Base-by-base conservation (phyloP, 2,888 invertebrate species). In the Leptopilina myrica region DNA sequence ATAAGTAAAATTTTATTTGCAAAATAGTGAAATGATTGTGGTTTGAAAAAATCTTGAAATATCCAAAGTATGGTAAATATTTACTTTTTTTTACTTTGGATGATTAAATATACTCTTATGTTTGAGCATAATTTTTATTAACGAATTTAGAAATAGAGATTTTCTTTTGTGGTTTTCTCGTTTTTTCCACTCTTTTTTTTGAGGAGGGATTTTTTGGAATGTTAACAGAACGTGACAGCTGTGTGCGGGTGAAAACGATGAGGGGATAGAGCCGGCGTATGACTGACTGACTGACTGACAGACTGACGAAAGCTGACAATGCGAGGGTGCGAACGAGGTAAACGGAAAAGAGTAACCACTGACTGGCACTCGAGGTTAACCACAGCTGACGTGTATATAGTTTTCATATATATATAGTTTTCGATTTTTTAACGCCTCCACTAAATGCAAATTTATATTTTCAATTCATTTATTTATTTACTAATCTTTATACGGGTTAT, bases 261-360 rank as follows among this genome's bases (percentile, higher is more conserved):
- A 73, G 69, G 80, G 81, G 82, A 79, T 83, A 84, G 82, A 86
- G 49, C 12, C 9, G 82, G 85, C 84, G 84, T 85, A 85, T 88
- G 89, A 89, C 87, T 86, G 87, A 83, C 84, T 79, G 84, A 85
- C 81, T 79, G 84, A 85, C 81, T 49, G 49, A 49, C 49, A 80
- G 84, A 82, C 81, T 80, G 81, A 82, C 82, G 79, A 81, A 82
- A 82, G 79, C 82, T 83, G 85, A 87, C 88, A 85, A 82, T 82
- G 87, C 84, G 84, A 89, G 90, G 90, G 90, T 90, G 89, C 87
- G 88, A 89, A 89, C 84, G 82, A 85, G 88, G 84, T 84, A 86
- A 87, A 87, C 86, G 85, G 83, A 86, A 33, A 84, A 84, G 89
- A 88, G 88, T 87, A 88, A 84, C 85, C 82, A 83, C 78, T 73